These are phyloP conservation scores for Azemiops feae DNA, from an alignment of 2,113 vertebrate species.

Conservation along the genomic window DNA sequence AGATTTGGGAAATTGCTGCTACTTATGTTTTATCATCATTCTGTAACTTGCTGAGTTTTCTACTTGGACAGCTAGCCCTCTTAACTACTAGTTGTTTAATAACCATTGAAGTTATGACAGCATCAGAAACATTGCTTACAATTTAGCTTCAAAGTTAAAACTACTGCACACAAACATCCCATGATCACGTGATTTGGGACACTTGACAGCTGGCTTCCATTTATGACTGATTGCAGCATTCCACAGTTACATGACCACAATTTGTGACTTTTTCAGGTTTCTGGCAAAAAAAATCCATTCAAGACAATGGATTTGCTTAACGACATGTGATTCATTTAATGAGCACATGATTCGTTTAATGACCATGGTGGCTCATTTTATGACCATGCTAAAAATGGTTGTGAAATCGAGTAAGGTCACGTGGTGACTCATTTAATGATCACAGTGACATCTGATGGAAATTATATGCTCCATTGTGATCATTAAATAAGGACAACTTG, in stretches of 20 bases:
- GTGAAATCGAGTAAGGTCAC: background rate
- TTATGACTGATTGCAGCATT: background rate
- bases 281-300: background rate
- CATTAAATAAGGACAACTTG: background rate
- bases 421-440: background rate
- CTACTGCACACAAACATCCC: background rate
- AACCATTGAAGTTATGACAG: background rate
- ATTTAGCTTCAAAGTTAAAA: background rate
- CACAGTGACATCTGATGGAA: background rate
- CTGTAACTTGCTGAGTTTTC: background rate
- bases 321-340: background rate
- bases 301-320: background rate
- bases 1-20: background rate
- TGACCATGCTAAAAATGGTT: background rate
- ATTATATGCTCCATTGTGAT: background rate
- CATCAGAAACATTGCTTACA: background rate
- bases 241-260: background rate
- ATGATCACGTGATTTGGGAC: background rate
- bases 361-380: background rate
- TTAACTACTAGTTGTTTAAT: background rate
- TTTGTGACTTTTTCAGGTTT: background rate
- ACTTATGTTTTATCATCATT: background rate
- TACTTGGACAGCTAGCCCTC: background rate
- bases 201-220: background rate
- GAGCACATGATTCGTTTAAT: background rate